These are phyloP conservation scores for Caenorhabditis brenneri DNA, from an alignment of 1,140 invertebrate species.

Conservation along the genomic window DNA sequence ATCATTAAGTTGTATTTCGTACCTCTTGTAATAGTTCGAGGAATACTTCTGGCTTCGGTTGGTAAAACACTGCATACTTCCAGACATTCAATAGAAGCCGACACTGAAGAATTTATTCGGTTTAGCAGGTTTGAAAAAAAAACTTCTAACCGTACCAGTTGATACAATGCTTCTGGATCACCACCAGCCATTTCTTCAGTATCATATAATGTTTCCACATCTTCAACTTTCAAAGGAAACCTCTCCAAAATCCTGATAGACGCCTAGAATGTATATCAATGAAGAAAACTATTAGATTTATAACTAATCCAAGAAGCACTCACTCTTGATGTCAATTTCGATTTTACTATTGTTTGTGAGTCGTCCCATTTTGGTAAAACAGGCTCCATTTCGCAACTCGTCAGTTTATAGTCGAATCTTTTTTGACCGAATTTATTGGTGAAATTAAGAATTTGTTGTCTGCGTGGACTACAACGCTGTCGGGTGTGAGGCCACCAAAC, in stretches of 20 bases:
- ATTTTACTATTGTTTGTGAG: neutral
- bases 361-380: neutral
- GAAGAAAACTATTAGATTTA: neutral
- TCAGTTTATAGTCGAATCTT: neutral
- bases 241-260: neutral
- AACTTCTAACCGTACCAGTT: too few species aligned
- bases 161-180: neutral
- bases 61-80: slow-evolving; percentile 1
- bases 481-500: neutral
- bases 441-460: neutral
- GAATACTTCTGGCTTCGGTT: neutral
- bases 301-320: too few species aligned
- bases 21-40: neutral
- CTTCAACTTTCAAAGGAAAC: neutral
- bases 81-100: neutral
- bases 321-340: neutral
- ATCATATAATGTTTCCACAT: neutral
- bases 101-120: neutral
- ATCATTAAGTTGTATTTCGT: neutral
- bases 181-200: slow-evolving; percentile 5
- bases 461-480: neutral
- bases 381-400: neutral
- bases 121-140: too few species aligned
- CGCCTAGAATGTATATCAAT: neutral
- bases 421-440: too few species aligned